Evolutionary conservation across 2,797 vertebrate species (phyloP).

Genomic region (Notolabrus celidotus): DNA sequence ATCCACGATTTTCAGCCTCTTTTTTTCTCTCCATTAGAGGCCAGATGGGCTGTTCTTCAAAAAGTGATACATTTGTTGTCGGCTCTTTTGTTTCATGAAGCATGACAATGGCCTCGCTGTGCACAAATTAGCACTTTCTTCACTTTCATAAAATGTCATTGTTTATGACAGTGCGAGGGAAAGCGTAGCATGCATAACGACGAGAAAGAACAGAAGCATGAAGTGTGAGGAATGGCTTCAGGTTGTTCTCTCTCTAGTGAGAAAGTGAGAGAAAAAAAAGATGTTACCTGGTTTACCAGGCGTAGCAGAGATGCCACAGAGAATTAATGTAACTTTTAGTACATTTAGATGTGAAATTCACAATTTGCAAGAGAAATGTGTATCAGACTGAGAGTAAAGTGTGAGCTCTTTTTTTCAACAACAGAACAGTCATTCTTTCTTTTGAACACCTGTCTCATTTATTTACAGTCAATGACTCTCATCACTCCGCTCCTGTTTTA

Average conservation of each 20-base stretch:
- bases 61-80: constrained; percentile 50
- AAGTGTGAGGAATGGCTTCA: background rate
- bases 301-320: background rate
- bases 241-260: background rate
- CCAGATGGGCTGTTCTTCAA: constrained; percentile 59
- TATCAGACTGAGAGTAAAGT: background rate
- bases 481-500: background rate
- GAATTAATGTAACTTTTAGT: background rate
- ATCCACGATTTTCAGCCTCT: constrained; percentile 1
- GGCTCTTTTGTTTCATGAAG: constrained; percentile 57
- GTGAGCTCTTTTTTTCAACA: background rate
- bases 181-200: constrained; percentile 8
- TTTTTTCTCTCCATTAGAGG: constrained; percentile 27
- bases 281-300: constrained; percentile 21
- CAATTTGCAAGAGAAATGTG: background rate
- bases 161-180: constrained; percentile 16
- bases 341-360: background rate
- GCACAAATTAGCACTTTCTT: constrained; percentile 54
- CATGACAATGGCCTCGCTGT: constrained; percentile 47
- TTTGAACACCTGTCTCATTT: constrained; percentile 31
- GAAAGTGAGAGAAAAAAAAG: background rate
- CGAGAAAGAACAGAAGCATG: constrained; percentile 4
- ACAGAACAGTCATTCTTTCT: constrained; percentile 1
- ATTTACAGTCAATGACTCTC: constrained; percentile 9
- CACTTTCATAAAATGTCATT: constrained; percentile 42